Conservation (phyloP, 2,797 vertebrate genomes). For the Clangula hyemalis region DNA sequence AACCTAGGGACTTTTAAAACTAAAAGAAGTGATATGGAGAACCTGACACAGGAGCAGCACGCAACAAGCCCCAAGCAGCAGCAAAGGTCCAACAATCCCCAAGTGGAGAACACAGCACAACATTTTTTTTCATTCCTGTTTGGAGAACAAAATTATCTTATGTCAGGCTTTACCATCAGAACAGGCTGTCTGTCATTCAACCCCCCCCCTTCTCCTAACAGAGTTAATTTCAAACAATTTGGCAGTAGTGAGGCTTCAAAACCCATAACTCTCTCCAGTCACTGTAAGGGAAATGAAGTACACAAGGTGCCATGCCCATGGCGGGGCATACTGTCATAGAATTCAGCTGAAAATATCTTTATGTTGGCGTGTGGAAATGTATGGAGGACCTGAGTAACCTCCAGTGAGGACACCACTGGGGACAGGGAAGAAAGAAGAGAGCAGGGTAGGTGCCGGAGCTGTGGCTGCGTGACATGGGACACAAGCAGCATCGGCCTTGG, state of each 20-base stretch:
- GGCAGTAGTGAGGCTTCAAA: slow-evolving; percentile 49
- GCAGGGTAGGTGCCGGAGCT: not conserved
- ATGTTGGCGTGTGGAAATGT: slow-evolving; percentile 16
- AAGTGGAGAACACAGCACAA: not conserved
- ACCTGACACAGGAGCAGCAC: not conserved
- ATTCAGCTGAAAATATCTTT: not conserved
- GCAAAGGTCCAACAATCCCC: not conserved
- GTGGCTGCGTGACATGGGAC: not conserved
- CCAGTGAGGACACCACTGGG: not conserved
- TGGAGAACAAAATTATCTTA: slow-evolving; percentile 29
- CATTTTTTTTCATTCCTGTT: not conserved
- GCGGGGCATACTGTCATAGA: not conserved
- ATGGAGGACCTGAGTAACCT: slow-evolving; percentile 4
- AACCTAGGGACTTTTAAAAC: not conserved
- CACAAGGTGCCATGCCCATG: slow-evolving; percentile 6
- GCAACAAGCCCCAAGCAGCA: not conserved
- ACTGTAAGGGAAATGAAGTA: slow-evolving; percentile 32
- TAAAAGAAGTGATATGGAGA: not conserved
- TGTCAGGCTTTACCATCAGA: slow-evolving; percentile 6
- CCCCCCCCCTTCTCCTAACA: not conserved
- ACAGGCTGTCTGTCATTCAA: not conserved
- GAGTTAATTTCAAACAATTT: slow-evolving; percentile 47
- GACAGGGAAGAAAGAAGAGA: not conserved
- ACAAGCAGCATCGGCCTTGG: not conserved
- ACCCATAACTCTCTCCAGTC: slow-evolving; percentile 21